These are phyloP conservation scores for Theristicus caerulescens DNA, from an alignment of 2,113 vertebrate species.

Conservation along the genomic window DNA sequence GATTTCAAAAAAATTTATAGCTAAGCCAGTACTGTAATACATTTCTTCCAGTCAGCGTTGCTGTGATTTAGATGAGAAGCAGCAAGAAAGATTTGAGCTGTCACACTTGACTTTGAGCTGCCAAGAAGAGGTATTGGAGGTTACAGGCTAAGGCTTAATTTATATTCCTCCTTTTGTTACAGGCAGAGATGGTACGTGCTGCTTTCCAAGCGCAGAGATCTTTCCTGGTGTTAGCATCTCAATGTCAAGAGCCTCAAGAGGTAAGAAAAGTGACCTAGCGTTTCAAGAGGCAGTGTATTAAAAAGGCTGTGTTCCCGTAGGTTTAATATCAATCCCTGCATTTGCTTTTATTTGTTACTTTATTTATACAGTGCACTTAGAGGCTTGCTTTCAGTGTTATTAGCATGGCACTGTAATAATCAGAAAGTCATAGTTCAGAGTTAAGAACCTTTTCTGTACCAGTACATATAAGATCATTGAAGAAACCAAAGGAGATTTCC, in stretches of 20 bases:
- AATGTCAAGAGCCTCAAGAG: constrained; percentile 89
- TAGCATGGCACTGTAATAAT: neutral
- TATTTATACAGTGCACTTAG: neutral
- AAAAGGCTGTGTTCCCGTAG: neutral
- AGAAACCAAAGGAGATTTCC: neutral
- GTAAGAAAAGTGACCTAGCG: constrained; percentile 70
- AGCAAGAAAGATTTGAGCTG: constrained; percentile 19
- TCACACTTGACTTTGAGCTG: constrained; percentile 45
- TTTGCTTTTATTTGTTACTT: neutral
- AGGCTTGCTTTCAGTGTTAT: neutral
- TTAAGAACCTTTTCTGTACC: neutral
- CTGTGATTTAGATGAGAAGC: constrained; percentile 30
- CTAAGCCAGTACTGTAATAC: neutral
- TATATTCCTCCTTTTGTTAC: constrained; percentile 45
- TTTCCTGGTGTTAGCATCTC: constrained; percentile 87
- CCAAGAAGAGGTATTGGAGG: neutral
- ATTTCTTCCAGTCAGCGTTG: neutral
- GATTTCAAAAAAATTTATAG: neutral
- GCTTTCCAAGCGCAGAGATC: constrained; percentile 88
- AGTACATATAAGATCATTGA: neutral
- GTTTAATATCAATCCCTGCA: neutral
- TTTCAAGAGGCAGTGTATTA: neutral
- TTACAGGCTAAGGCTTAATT: constrained; percentile 25
- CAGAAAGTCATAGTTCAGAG: neutral
- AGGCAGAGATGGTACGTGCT: constrained; percentile 92